These are phyloP conservation scores for Campaea margaritaria DNA, from an alignment of 2,888 invertebrate genomes.

Conservation along the genomic window DNA sequence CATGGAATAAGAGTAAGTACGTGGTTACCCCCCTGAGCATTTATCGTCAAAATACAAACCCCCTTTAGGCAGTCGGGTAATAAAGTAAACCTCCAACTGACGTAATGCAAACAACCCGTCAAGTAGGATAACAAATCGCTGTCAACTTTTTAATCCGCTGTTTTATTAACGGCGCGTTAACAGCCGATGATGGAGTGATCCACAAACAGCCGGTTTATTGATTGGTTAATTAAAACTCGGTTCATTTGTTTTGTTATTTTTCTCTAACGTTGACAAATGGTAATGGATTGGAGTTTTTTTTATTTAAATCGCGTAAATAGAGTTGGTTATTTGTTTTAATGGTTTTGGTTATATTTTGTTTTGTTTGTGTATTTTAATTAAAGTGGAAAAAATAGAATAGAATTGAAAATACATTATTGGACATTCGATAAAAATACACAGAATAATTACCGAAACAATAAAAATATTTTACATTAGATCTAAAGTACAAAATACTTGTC, in stretches of 20 bases:
- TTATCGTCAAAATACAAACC: background rate
- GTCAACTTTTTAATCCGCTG: slow-evolving; percentile 27
- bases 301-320: too few species aligned
- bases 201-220: slow-evolving; percentile 36
- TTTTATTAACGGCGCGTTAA: slow-evolving; percentile 34
- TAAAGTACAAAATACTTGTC: too few species aligned
- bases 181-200: slow-evolving; percentile 39
- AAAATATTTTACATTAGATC: too few species aligned
- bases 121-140: slow-evolving; percentile 36
- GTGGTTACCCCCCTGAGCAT: too few species aligned
- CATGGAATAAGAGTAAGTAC: too few species aligned
- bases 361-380: background rate
- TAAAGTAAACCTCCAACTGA: slow-evolving; percentile 3
- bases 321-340: slow-evolving; percentile 1
- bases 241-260: slow-evolving; percentile 32
- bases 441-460: too few species aligned
- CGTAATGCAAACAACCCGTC: slow-evolving; percentile 31
- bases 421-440: too few species aligned
- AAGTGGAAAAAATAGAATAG: too few species aligned
- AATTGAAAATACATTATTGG: too few species aligned
- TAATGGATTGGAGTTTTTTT: slow-evolving; percentile 36
- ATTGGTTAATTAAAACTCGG: slow-evolving; percentile 42
- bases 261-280: slow-evolving; percentile 24
- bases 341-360: background rate
- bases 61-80: too few species aligned